A percentile compares a stretch with the other conserved stretches of the same genome.
These are phyloP conservation scores for Apomyelois bistriatella DNA, from an alignment of 2,888 invertebrate species.

Conservation along the genomic window DNA sequence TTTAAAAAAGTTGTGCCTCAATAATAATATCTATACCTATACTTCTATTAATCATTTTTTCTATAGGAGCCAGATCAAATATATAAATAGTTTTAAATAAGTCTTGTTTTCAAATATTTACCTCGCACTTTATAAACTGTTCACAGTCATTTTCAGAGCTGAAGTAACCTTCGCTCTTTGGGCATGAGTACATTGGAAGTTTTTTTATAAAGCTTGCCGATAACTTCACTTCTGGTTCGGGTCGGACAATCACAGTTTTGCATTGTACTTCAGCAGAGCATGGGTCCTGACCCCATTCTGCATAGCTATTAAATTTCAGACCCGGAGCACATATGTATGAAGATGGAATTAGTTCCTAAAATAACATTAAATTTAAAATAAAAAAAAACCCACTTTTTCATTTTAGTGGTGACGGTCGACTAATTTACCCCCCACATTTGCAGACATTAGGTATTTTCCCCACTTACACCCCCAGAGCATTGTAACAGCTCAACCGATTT, in stretches of 20 bases:
- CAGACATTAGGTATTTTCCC: no score
- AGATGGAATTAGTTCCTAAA: background rate
- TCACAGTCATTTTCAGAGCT: slow-evolving; percentile 4
- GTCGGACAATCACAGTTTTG: background rate
- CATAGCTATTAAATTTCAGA: background rate
- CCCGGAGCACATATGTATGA: background rate
- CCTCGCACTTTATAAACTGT: slow-evolving; percentile 7
- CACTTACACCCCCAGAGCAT: no score
- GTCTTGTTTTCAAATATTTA: background rate
- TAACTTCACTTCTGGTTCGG: background rate
- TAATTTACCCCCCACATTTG: no score
- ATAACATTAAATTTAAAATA: background rate
- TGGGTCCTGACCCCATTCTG: background rate
- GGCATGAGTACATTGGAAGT: background rate
- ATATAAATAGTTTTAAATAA: no score
- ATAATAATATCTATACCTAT: no score
- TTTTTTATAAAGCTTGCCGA: background rate
- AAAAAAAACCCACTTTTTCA: slow-evolving; percentile 17
- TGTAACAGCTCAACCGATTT: no score
- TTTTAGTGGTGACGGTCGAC: no score
- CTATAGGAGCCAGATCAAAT: no score
- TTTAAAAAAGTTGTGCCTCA: no score
- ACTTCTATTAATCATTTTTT: no score
- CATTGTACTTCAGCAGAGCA: background rate
- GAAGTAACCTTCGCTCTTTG: background rate